A percentile compares a stretch with the other conserved stretches of the same genome.
Conservation (phyloP, 2,888 invertebrate genomes). For the Cryptocephalus primarius region DNA sequence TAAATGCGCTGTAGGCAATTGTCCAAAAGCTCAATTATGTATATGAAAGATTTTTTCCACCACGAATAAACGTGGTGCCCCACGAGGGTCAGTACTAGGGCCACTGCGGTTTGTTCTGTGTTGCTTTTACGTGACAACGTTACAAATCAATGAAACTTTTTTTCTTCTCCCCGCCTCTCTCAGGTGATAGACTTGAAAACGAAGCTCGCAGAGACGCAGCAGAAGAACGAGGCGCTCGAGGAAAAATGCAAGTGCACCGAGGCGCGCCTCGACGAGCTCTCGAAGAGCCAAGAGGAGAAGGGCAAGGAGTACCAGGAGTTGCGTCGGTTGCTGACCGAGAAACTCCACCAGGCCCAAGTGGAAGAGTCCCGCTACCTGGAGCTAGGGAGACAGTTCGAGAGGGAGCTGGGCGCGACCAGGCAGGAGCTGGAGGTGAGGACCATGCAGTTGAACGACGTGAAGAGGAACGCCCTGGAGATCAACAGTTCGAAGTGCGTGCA, state of each 20-base stretch:
- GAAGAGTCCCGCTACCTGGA: slow-evolving; percentile 14
- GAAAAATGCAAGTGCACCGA: slow-evolving; percentile 13
- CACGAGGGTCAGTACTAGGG: too few species aligned
- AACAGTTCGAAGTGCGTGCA: slow-evolving; percentile 17
- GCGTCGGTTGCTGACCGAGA: slow-evolving; percentile 18
- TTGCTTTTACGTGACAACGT: too few species aligned
- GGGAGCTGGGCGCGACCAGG: slow-evolving; percentile 15
- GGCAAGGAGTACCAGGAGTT: slow-evolving; percentile 16
- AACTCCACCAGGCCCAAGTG: slow-evolving; percentile 11
- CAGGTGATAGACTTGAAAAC: slow-evolving; percentile 22
- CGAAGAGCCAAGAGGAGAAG: slow-evolving; percentile 13
- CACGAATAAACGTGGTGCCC: too few species aligned
- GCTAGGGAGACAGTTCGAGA: slow-evolving; percentile 17
- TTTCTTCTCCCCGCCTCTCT: not conserved
- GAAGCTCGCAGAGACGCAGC: slow-evolving; percentile 18
- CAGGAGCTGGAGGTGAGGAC: slow-evolving; percentile 17
- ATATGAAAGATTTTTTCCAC: too few species aligned
- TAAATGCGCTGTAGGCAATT: too few species aligned
- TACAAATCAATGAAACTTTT: too few species aligned
- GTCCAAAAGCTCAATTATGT: too few species aligned
- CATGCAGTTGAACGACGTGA: slow-evolving; percentile 17
- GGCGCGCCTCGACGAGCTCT: slow-evolving; percentile 8
- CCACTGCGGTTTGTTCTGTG: too few species aligned
- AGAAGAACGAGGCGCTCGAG: slow-evolving; percentile 14
- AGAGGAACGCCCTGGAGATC: slow-evolving; percentile 17